These are phyloP conservation scores for Mobula birostris DNA, from an alignment of 2,113 vertebrate species.

Conservation along the genomic window DNA sequence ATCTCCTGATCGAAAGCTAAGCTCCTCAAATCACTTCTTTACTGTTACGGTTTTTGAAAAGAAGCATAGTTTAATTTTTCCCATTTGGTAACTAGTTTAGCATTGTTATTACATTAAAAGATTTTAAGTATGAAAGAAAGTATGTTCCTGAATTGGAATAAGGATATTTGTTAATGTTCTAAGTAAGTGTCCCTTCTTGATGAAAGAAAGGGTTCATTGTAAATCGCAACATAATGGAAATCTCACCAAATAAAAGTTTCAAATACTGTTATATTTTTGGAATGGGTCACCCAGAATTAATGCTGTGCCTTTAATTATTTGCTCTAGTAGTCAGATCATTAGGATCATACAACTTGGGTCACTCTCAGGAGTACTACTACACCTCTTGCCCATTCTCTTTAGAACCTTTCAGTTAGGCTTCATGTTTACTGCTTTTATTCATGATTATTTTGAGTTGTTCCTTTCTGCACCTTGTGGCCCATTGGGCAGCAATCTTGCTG, in stretches of 20 bases:
- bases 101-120: too few species aligned
- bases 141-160: not conserved
- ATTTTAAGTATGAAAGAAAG: not conserved
- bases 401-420: not conserved
- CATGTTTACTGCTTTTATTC: not conserved
- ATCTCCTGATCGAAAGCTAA: not conserved
- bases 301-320: not conserved
- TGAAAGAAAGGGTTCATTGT: not conserved
- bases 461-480: too few species aligned
- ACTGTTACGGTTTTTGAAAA: not conserved
- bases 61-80: not conserved
- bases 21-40: not conserved
- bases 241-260: not conserved
- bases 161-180: not conserved
- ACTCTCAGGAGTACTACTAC: not conserved
- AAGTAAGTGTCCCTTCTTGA: not conserved
- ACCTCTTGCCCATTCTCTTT: not conserved
- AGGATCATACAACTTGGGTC: not conserved
- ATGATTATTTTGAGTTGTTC: not conserved
- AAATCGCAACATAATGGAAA: not conserved
- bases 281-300: not conserved
- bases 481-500: too few species aligned
- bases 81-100: not conserved
- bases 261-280: not conserved
- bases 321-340: not conserved